These are phyloP conservation scores for Empis stercorea DNA, from an alignment of 2,888 invertebrate species.

Conservation along the genomic window DNA sequence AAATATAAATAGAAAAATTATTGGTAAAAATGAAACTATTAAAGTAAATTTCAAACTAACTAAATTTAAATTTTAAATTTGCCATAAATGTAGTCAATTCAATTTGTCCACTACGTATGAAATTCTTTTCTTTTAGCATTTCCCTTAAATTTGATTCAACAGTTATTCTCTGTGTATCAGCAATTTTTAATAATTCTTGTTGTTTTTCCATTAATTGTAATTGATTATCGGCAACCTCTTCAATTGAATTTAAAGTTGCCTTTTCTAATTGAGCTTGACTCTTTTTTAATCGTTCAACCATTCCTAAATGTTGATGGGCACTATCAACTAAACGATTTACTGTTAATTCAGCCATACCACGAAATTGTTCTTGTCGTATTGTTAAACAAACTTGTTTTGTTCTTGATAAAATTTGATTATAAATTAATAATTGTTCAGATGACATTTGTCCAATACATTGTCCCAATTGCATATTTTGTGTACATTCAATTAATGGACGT, in stretches of 20 bases:
- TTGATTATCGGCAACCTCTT: slow-evolving; percentile 37
- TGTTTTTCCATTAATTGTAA: slow-evolving; percentile 40
- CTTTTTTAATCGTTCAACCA: slow-evolving; percentile 30
- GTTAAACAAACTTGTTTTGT: slow-evolving; percentile 55
- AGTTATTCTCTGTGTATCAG: slow-evolving; percentile 5
- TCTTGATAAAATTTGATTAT: slow-evolving; percentile 52
- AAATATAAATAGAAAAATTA: background rate
- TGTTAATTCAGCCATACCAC: slow-evolving; percentile 48
- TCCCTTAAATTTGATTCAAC: slow-evolving; percentile 38
- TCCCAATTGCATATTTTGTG: slow-evolving; percentile 40
- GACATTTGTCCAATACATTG: slow-evolving; percentile 51
- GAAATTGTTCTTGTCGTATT: slow-evolving; percentile 49
- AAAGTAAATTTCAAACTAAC: slow-evolving; percentile 3
- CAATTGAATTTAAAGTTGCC: slow-evolving; percentile 35
- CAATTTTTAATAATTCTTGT: slow-evolving; percentile 17
- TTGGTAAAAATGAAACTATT: background rate
- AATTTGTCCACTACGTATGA: slow-evolving; percentile 45
- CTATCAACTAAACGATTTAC: slow-evolving; percentile 48
- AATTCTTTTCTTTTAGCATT: slow-evolving; percentile 44
- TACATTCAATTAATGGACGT: slow-evolving; percentile 45
- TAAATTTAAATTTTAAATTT: slow-evolving; percentile 41
- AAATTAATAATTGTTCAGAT: slow-evolving; percentile 53
- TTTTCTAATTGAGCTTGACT: slow-evolving; percentile 38
- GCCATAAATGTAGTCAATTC: slow-evolving; percentile 40
- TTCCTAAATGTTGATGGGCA: slow-evolving; percentile 38